Conservation (phyloP, 2,797 vertebrate species). For the Zonotrichia albicollis region DNA sequence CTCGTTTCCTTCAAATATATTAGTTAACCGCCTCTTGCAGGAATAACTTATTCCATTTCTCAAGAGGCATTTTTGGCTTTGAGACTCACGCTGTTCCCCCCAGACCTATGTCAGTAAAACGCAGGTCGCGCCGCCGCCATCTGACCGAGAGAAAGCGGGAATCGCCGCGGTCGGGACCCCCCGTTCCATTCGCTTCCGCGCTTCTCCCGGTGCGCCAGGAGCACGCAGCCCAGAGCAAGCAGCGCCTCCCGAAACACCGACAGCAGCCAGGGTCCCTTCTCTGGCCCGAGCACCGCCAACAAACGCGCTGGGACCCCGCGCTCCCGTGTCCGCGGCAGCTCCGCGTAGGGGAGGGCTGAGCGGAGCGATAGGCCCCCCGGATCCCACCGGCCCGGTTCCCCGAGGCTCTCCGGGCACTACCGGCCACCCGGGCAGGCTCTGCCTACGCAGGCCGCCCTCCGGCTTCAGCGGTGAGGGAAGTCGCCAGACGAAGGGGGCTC, state of each 20-base stretch:
- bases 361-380: neutral
- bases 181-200: neutral
- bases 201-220: too few relatives aligned
- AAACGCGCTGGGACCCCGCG: neutral
- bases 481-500: too few relatives aligned
- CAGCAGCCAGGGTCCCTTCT: fast-evolving
- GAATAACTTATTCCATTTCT: neutral
- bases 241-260: neutral
- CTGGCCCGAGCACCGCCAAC: neutral
- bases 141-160: fast-evolving
- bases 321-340: neutral
- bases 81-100: fast-evolving
- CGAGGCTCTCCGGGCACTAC: neutral
- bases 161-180: neutral
- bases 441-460: neutral
- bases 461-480: neutral
- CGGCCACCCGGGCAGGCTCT: neutral
- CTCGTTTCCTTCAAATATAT: fast-evolving
- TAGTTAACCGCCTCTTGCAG: neutral
- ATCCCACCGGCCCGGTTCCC: neutral
- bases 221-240: fast-evolving
- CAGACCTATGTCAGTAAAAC: fast-evolving
- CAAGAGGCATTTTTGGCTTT: neutral
- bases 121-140: fast-evolving
- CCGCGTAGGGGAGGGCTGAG: neutral